Evolutionary conservation across 2,797 vertebrate genomes (phyloP), one percentile per base, ranked within the genome.

Genomic region (Fistularia commersonii): DNA sequence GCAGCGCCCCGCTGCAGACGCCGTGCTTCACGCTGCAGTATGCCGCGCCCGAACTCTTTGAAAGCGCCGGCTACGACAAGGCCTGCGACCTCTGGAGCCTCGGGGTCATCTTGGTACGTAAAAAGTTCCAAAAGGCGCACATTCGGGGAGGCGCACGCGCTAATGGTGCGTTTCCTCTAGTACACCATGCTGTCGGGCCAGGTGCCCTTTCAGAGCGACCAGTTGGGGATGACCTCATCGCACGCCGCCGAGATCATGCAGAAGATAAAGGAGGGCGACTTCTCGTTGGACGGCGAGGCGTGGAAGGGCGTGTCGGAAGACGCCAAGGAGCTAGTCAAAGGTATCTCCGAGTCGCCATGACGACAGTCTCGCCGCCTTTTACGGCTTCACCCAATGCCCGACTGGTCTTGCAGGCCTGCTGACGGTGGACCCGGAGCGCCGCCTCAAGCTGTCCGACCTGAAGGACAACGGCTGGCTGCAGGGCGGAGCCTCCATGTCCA

Each of bases 141-240:
- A 7, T 23, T 9, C 32, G 6, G 5, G 41, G 32, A 41, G 51
- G 44, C 13, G 11, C 10, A 32, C 37, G 44, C 32, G 9, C 57
- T 81, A 57, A 80, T 53, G 23, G 23, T 23, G 23, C 23, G 2
- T 23, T 23, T 4, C 23, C 23, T 23, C 43, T 74, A 96, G 94
- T 96, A 96, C 87, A 97, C 95, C 76, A 97, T 97, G 92, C 91
- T 97, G 57, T 96, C 94, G 1, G 95, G 95, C 41, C 94, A 95
- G 81, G 94, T 95, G 60, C 95, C 95, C 0, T 96, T 97, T 88
- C 94, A 94, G 81, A 92, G 90, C 15, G 88, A 88, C 50, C 86
- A 89, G 67, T 81, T 87, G 51, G 91, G 93, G 58, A 89, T 93
- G 76, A 93, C 93, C 12, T 92, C 92, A 7, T 93, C 89, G 3